These are phyloP conservation scores for Phyllostomus hastatus DNA, from an alignment of 2,113 vertebrate species.

Conservation along the genomic window DNA sequence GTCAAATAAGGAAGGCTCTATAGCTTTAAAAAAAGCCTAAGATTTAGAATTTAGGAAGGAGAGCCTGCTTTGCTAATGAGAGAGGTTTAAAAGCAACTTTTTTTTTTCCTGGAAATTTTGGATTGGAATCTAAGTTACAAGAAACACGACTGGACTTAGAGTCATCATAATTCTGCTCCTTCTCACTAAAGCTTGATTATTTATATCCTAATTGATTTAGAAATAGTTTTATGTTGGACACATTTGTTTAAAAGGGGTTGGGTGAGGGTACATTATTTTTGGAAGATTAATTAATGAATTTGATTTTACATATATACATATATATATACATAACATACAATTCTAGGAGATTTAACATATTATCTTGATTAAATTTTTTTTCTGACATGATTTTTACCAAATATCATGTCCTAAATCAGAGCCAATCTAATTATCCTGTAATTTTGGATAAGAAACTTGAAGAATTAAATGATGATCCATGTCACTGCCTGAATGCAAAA, in stretches of 20 bases:
- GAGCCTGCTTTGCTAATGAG: neutral
- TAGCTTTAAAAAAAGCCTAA: neutral
- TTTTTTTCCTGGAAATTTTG: neutral
- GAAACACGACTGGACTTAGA: neutral
- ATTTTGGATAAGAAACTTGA: neutral
- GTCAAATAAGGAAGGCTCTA: neutral
- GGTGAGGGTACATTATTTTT: neutral
- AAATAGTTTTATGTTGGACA: neutral
- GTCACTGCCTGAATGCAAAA: constrained; percentile 2
- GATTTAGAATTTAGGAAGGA: neutral
- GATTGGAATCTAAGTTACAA: neutral
- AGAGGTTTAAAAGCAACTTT: neutral
- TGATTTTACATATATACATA: neutral
- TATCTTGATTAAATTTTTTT: constrained; percentile 16
- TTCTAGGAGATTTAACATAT: neutral
- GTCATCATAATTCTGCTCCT: neutral
- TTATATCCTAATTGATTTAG: neutral
- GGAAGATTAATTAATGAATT: neutral
- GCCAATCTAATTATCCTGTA: neutral
- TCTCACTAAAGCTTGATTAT: neutral
- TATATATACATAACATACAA: neutral
- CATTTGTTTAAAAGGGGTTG: neutral
- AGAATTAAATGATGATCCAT: neutral
- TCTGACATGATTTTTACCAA: neutral
- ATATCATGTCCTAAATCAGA: neutral